Percentiles rank a stretch among this genome's conserved stretches.
Conservation (phyloP, 1,140 invertebrate genomes). For the Leptinotarsa defecta region DNA sequence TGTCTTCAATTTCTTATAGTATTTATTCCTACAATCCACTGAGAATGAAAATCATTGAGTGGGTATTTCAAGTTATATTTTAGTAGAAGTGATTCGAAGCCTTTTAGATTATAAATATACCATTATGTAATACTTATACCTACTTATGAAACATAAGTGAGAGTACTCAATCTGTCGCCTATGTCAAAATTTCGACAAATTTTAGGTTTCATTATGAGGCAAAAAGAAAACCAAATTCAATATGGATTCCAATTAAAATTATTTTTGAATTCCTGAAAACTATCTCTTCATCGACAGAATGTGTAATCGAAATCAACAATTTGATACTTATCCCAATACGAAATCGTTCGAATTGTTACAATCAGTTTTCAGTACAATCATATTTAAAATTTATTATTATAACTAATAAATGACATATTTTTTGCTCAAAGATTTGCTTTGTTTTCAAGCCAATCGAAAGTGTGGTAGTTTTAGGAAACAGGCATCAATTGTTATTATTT, state of each 20-base stretch:
- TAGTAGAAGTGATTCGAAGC: background rate
- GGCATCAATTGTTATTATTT: background rate
- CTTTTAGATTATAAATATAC: background rate
- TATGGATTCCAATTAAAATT: no score
- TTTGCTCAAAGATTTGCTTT: constrained; percentile 6
- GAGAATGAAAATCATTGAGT: background rate
- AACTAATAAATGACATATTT: background rate
- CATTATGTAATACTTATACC: background rate
- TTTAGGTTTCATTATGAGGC: no score
- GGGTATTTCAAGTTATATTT: background rate
- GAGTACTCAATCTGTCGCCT: background rate
- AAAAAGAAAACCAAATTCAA: no score
- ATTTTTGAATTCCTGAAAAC: no score
- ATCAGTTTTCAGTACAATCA: constrained; percentile 6
- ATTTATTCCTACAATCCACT: background rate
- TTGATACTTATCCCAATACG: background rate
- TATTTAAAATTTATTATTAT: background rate
- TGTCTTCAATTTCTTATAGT: constrained; percentile 1
- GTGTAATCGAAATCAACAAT: background rate
- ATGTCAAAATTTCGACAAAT: no score
- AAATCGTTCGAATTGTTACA: constrained; percentile 3
- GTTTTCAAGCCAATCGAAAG: background rate
- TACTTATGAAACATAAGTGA: background rate
- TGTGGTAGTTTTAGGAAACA: background rate
- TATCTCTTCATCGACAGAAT: no score